Evolutionary conservation across 2,888 invertebrate genomes (phyloP).

Genomic region (Harpagoxenus sublaevis): DNA sequence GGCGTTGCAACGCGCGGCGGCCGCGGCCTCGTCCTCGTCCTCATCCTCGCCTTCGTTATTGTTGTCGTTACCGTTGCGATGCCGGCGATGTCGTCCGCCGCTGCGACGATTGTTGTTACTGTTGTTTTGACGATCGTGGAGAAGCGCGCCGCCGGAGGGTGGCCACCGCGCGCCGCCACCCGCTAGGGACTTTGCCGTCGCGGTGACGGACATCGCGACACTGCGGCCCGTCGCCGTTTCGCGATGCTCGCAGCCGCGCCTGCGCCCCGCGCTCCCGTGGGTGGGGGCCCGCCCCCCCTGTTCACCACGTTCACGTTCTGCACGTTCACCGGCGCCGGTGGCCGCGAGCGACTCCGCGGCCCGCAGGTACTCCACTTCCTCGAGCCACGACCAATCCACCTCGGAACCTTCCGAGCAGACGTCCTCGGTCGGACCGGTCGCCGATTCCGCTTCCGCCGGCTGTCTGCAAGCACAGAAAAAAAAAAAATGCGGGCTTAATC

Average conservation of each 20-base stretch:
- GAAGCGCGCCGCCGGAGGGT: conserved; percentile 45
- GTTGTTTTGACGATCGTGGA: conserved; percentile 23
- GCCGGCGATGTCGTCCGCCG: background rate
- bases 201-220: conserved; percentile 85
- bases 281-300: conserved; percentile 66
- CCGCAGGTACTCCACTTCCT: conserved; percentile 81
- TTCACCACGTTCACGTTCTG: conserved; percentile 10
- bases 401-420: conserved; percentile 79
- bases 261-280: conserved; percentile 72
- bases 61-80: background rate
- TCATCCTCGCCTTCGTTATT: conserved; percentile 8
- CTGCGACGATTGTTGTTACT: background rate
- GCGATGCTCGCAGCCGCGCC: conserved; percentile 76
- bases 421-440: conserved; percentile 55
- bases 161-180: conserved; percentile 62
- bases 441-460: conserved; percentile 46
- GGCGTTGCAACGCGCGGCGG: conserved; percentile 78
- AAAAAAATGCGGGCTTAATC: conserved; percentile 37
- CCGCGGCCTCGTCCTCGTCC: conserved; percentile 20
- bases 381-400: conserved; percentile 85
- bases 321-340: conserved; percentile 67
- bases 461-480: conserved; percentile 40
- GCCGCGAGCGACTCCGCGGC: conserved; percentile 71
- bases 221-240: conserved; percentile 79
- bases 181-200: conserved; percentile 80